Percentiles rank a stretch among this genome's conserved stretches.
phyloP scores from a whole-genome alignment of 2,113 vertebrate species.

The Cygnus atratus region DNA sequence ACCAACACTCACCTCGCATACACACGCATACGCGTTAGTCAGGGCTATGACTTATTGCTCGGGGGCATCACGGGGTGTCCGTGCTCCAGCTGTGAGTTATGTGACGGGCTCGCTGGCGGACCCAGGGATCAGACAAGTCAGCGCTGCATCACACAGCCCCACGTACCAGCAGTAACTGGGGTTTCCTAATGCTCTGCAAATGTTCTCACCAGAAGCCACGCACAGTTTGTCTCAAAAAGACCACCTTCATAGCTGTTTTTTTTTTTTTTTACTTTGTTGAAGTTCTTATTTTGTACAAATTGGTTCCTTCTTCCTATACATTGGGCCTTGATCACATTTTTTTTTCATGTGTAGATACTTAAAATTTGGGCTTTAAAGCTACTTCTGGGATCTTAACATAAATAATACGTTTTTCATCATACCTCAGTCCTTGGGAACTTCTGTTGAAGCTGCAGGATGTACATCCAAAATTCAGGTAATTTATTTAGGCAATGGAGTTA shows the following conservation, averaged over 20 bases:
- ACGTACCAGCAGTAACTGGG: background rate
- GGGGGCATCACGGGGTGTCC: background rate
- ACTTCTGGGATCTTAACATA: background rate
- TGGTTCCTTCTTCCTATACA: background rate
- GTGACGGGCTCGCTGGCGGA: background rate
- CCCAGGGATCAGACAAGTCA: background rate
- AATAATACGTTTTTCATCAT: background rate
- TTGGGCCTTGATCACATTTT: background rate
- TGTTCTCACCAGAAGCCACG: background rate
- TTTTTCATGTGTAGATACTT: background rate
- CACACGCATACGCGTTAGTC: fast-evolving
- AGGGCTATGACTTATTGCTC: background rate
- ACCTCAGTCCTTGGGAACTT: background rate
- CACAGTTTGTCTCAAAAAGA: background rate
- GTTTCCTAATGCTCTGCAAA: background rate
- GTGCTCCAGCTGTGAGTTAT: fast-evolving
- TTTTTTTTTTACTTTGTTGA: background rate
- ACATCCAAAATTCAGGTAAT: background rate
- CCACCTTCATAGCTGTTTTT: background rate
- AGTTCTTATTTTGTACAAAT: background rate
- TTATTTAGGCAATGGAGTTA: background rate
- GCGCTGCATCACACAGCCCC: background rate
- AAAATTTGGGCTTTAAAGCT: background rate
- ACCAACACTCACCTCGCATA: background rate
- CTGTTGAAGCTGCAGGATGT: background rate